phyloP scores from a whole-genome alignment of 2,888 invertebrate species.

The Metopia argyrocephala region DNA sequence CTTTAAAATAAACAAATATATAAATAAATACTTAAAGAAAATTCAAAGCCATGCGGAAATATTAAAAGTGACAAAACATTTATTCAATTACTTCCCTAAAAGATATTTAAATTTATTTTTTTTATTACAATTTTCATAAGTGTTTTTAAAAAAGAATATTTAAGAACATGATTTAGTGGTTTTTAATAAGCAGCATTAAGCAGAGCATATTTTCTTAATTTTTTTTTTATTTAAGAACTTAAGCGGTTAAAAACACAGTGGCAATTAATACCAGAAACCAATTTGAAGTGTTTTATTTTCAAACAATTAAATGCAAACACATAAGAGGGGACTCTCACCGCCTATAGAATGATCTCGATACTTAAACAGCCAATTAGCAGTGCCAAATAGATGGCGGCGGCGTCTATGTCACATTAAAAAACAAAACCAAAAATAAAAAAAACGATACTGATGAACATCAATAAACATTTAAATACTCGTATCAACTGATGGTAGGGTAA shows the following conservation, averaged over 20 bases:
- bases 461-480: slow-evolving; percentile 6
- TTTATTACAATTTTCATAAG: background rate
- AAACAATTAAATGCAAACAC: slow-evolving; percentile 9
- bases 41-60: slow-evolving; percentile 37
- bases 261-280: slow-evolving; percentile 25
- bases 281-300: slow-evolving; percentile 42
- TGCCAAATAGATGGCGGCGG: slow-evolving; percentile 62
- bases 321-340: slow-evolving; percentile 21
- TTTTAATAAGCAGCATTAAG: slow-evolving; percentile 41
- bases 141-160: slow-evolving; percentile 8
- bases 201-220: too few relatives aligned
- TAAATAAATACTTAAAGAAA: background rate
- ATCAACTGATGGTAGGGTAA: slow-evolving; percentile 11
- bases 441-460: background rate
- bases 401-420: slow-evolving; percentile 25
- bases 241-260: background rate
- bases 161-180: slow-evolving; percentile 58
- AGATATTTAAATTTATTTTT: slow-evolving; percentile 10
- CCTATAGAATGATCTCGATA: slow-evolving; percentile 44
- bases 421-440: slow-evolving; percentile 35
- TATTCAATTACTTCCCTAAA: slow-evolving; percentile 52
- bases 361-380: slow-evolving; percentile 64
- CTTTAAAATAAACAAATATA: background rate
- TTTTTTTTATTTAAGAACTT: too few relatives aligned
- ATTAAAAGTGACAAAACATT: slow-evolving; percentile 58